phyloP scores from a whole-genome alignment of 2,888 invertebrate genomes.

The Dasysyrphus tricinctus region DNA sequence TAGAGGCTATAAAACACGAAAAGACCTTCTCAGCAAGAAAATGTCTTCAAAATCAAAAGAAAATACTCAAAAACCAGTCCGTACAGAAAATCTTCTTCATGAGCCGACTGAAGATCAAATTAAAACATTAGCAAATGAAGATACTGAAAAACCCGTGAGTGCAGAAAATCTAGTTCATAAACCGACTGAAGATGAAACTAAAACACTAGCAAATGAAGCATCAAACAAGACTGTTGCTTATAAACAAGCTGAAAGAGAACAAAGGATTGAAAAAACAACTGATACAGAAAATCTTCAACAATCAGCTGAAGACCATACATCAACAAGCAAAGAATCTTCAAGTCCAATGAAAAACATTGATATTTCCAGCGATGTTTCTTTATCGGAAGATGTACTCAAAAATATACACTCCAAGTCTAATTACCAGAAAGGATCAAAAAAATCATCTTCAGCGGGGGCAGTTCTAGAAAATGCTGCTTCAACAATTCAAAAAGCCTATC shows the following conservation, averaged over 20 bases:
- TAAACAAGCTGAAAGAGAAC: neutral
- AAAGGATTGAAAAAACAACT: neutral
- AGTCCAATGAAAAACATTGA: neutral
- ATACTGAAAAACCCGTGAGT: too few relatives aligned
- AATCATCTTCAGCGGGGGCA: slow-evolving; percentile 49
- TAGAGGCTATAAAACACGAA: slow-evolving; percentile 66
- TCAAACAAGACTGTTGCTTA: neutral
- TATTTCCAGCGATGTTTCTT: neutral
- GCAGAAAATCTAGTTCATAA: too few relatives aligned
- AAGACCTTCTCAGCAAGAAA: slow-evolving; percentile 28
- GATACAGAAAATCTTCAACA: neutral
- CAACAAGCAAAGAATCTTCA: neutral
- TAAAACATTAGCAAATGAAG: neutral
- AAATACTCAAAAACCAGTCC: too few relatives aligned
- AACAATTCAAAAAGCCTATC: slow-evolving; percentile 70
- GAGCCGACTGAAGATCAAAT: too few relatives aligned
- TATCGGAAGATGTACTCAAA: neutral
- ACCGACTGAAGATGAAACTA: too few relatives aligned
- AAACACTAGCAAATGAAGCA: neutral
- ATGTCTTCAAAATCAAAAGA: neutral
- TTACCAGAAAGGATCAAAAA: neutral
- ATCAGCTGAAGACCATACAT: neutral
- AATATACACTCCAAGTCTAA: neutral
- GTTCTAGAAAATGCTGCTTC: slow-evolving; percentile 53
- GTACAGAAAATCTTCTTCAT: too few relatives aligned